phyloP scores from a whole-genome alignment of 2,888 invertebrate species.

The Stictocephala bisonia region DNA sequence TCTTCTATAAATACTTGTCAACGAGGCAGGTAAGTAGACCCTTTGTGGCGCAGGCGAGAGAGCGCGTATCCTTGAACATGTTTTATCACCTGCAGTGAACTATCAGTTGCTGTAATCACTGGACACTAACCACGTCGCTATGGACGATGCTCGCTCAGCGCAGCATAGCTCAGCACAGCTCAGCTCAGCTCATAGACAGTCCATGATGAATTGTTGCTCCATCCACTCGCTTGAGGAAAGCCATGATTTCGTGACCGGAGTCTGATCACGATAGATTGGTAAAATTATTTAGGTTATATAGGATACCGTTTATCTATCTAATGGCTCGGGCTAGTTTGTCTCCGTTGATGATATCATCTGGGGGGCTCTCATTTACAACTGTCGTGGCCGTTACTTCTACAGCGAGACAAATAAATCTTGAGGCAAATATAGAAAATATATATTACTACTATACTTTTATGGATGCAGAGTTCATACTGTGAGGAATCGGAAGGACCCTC shows the following conservation, averaged over 20 bases:
- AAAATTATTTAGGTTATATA: conserved; percentile 42
- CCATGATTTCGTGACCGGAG: conserved; percentile 36
- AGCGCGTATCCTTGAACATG: conserved; percentile 31
- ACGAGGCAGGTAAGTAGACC: too few species aligned
- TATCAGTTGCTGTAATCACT: conserved; percentile 33
- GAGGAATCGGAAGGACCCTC: too few species aligned
- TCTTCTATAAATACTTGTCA: too few species aligned
- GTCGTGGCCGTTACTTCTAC: too few species aligned
- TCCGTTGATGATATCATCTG: conserved; percentile 20
- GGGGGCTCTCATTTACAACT: conserved; percentile 9
- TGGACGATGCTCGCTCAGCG: not conserved
- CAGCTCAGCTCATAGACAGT: not conserved
- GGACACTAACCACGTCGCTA: conserved; percentile 4
- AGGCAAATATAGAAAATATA: too few species aligned
- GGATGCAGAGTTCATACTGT: too few species aligned
- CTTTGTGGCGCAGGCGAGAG: too few species aligned
- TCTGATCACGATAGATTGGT: conserved; percentile 40
- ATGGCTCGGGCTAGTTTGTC: conserved; percentile 23
- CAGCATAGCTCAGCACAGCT: not conserved
- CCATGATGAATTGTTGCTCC: conserved; percentile 30
- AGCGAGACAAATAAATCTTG: too few species aligned
- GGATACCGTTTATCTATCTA: conserved; percentile 44
- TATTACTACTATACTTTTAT: too few species aligned
- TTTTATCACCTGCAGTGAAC: conserved; percentile 21
- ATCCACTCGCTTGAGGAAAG: conserved; percentile 36